Conservation (phyloP, 1,140 invertebrate species). For the Solen grandis region DNA sequence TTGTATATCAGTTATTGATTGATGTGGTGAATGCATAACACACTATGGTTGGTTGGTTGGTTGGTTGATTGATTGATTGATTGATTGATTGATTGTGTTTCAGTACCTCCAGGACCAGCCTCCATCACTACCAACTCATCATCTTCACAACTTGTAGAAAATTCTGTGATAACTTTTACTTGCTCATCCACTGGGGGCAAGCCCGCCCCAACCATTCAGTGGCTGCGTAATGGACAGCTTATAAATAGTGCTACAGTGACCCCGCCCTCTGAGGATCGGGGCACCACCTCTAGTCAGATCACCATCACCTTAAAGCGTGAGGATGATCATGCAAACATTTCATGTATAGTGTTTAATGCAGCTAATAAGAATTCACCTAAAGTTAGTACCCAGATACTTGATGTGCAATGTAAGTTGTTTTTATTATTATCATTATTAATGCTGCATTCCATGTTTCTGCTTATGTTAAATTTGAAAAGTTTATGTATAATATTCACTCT, state of each 20-base stretch:
- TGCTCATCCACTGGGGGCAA: conserved; percentile 66
- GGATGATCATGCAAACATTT: conserved; percentile 67
- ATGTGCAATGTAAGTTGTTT: conserved; percentile 64
- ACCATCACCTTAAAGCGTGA: conserved; percentile 49
- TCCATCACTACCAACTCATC: conserved; percentile 33
- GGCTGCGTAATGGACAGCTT: conserved; percentile 65
- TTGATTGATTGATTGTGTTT: conserved; percentile 8
- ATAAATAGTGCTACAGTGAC: conserved; percentile 50
- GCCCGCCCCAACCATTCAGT: conserved; percentile 63
- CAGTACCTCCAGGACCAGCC: conserved; percentile 42
- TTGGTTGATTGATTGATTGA: neutral
- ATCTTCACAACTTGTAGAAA: conserved; percentile 47
- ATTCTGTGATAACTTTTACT: conserved; percentile 59
- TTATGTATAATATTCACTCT: neutral
- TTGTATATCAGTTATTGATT: neutral
- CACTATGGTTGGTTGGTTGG: neutral
- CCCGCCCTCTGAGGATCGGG: conserved; percentile 19
- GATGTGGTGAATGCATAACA: too few relatives aligned
- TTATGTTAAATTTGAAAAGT: neutral
- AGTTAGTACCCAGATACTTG: conserved; percentile 39
- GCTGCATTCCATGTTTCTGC: neutral
- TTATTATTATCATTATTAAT: neutral
- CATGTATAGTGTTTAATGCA: conserved; percentile 65
- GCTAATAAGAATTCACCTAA: conserved; percentile 58
- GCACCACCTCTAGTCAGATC: conserved; percentile 50